Evolutionary conservation across 1,140 invertebrate genomes (phyloP).

Genomic region (Sarcophaga peregrina): DNA sequence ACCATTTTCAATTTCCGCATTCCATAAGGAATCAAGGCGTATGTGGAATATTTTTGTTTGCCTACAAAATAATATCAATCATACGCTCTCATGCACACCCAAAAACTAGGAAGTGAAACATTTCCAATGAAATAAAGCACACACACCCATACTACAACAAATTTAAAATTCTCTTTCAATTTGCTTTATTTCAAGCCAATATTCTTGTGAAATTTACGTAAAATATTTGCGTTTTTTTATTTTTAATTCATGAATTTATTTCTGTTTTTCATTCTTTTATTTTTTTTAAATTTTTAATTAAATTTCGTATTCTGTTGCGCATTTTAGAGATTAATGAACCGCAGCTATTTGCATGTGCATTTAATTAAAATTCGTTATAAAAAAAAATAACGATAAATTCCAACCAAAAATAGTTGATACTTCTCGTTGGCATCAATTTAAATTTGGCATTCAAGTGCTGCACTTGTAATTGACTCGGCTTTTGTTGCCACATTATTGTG

Average conservation of each 20-base stretch:
- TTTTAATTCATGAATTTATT: neutral
- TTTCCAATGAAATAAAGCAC: too few species aligned
- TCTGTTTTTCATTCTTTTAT: neutral
- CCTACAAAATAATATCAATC: neutral
- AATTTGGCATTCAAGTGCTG: constrained; percentile 1
- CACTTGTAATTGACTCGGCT: neutral
- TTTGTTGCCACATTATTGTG: neutral
- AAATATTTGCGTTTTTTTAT: neutral
- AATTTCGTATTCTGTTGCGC: neutral
- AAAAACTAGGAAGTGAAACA: too few species aligned
- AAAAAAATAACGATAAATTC: neutral
- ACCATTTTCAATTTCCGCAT: too few species aligned
- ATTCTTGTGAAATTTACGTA: too few species aligned
- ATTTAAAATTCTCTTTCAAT: neutral
- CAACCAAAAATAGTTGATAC: neutral
- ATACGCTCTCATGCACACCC: neutral
- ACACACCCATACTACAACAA: too few species aligned
- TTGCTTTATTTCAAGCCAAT: neutral
- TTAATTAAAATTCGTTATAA: neutral
- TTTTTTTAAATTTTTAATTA: neutral
- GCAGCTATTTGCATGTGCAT: neutral
- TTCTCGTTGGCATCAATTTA: neutral
- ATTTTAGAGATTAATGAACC: constrained; percentile 10
- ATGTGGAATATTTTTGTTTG: neutral
- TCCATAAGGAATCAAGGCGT: neutral